Percentiles rank a stretch among this genome's conserved stretches.
These are phyloP conservation scores for Rattus rattus DNA, from an alignment of 2,113 vertebrate genomes.

Conservation along the genomic window DNA sequence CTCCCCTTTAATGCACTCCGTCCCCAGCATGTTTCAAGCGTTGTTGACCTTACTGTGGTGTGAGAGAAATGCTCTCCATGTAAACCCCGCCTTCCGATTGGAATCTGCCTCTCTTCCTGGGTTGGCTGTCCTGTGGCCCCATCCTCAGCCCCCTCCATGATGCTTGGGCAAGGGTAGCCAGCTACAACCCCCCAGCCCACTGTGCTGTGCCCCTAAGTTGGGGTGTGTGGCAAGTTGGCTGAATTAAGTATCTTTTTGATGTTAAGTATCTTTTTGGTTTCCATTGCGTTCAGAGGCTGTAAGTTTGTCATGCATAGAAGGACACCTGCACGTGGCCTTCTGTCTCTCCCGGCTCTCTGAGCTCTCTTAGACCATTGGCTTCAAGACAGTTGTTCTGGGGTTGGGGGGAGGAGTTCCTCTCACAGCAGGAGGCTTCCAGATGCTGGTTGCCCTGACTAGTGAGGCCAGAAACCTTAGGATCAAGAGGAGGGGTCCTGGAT, in stretches of 20 bases:
- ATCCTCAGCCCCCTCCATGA: neutral
- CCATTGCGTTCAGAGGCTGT: neutral
- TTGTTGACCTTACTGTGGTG: neutral
- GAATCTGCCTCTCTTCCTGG: neutral
- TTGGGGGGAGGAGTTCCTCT: neutral
- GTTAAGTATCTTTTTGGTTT: neutral
- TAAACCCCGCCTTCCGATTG: neutral
- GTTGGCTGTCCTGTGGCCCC: neutral
- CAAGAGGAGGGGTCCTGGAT: neutral
- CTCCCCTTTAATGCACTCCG: no score
- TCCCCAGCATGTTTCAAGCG: neutral
- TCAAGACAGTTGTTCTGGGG: neutral
- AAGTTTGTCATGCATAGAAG: neutral
- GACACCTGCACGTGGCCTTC: neutral
- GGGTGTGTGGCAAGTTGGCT: neutral
- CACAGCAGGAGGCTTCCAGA: neutral
- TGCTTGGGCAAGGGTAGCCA: neutral
- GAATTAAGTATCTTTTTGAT: neutral
- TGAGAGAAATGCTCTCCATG: neutral
- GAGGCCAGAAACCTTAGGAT: neutral
- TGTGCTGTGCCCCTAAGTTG: neutral
- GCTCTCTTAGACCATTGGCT: neutral
- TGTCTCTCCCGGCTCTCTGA: neutral
- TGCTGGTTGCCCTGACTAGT: neutral
- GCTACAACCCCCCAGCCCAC: neutral